Base-by-base conservation (phyloP, 2,113 vertebrate species). In the Phoenicopterus ruber region DNA sequence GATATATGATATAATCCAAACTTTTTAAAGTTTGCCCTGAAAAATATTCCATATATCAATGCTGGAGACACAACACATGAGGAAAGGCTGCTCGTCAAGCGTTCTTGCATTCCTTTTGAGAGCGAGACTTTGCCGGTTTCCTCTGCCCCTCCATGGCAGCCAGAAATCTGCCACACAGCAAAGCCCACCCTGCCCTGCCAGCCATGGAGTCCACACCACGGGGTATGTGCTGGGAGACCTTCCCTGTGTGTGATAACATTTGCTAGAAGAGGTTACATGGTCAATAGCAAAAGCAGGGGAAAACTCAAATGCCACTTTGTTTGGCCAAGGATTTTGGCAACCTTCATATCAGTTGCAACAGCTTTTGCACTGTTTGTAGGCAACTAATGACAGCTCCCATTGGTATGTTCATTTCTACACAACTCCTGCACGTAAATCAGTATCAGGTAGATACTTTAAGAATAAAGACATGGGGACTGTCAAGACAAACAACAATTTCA, bases 171-270 rank as follows among this genome's bases (percentile, higher is more conserved):
- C 31, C 34, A 18, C 40, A 20, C 18, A 77, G 20, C 24, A 55
- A 70, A 86, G 28, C 21, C n/a, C n/a, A 12, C 17, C 17, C 24
- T 44, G 13, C 38, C 52, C 12, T 49, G 26, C 6, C 59, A 78
- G 17, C 11, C 67, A 63, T 31, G 15, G 25, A 50, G 84, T 31
- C 32, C 63, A 54, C 0, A 0, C 28, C 0, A 0, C 5, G 25
- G 13, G 24, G 3, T n/a, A 26, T 25, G 13, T 22, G 57, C 40
- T 61, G 42, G 55, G 55, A 85, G 24, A 71, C 17, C 32, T 74
- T 40, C 57, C 5, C 4, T 1, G 17, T 19, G 28, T 4, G 10
- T 11, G 24, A 32, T 72, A 69, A 47, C 3, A 13, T 17, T 29
- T 69, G 36, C 46, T 52, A 34, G 22, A 88, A 71, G 28, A 36